Base-by-base conservation (phyloP, 2,797 vertebrate genomes). In the Microhierax caerulescens region DNA sequence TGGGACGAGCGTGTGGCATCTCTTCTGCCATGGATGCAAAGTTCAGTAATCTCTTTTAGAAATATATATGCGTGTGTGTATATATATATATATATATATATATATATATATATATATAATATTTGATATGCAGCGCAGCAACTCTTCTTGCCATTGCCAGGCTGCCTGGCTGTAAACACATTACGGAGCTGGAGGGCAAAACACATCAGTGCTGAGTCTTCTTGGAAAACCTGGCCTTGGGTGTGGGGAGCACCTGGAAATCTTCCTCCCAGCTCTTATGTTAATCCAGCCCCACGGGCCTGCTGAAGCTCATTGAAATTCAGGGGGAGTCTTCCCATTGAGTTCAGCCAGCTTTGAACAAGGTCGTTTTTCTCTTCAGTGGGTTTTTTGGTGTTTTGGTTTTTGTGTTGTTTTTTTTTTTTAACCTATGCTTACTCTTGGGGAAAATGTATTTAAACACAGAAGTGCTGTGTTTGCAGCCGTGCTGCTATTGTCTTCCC, bases 241-340 rank as follows among this genome's bases (percentile, higher is more conserved):
- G 73, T 72, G 68, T 91, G 85, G 57, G 79, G 73, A 96, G 76
- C 91, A 88, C 94, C 92, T 97, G 95, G 77, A 94, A 93, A 93
- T 59, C 90, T 89, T 95, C 72, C 88, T 90, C 54, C 73, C 30
- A 91, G 94, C 80, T 94, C 77, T 93, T 89, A 78, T 63, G 83
- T 72, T 96, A 96, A 97, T 90, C 69, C 47, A 24, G 86, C 85
- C 92, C 72, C 63, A 41, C 0, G 11, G 80, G 81, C 85, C 73
- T 91, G 56, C 76, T 57, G 48, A 75, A 67, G 59, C 90, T 95
- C 73, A 92, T 84, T 93, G 63, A 92, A 91, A 95, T 97, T 86
- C 94, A 75, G 19, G 32, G 54, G 43, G 36, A 93, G 43, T 86
- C 77, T 92, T 95, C 80, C 79, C 50, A 50, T 0, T 88, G 73